phyloP scores from a whole-genome alignment of 2,888 invertebrate genomes.

The Drosophila heteroneura region DNA sequence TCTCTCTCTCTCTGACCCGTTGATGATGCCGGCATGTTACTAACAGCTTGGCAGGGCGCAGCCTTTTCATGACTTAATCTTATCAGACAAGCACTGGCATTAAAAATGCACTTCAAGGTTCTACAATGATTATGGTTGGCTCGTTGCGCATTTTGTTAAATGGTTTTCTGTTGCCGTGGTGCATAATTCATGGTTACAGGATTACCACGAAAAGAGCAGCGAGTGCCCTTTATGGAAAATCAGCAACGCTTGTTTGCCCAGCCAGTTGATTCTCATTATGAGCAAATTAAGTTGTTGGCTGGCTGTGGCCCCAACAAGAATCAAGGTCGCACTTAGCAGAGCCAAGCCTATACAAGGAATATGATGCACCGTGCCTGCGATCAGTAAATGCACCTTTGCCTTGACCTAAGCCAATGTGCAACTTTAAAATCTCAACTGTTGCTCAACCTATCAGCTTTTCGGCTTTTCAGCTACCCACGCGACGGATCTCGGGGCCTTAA shows the following conservation, averaged over 20 bases:
- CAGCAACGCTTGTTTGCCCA: conserved; percentile 75
- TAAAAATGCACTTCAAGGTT: conserved; percentile 81
- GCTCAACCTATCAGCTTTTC: conserved; percentile 18
- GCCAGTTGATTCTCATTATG: conserved; percentile 63
- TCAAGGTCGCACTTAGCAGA: conserved; percentile 61
- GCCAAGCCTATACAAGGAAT: conserved; percentile 12
- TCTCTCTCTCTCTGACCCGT: neutral
- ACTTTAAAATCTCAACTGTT: conserved; percentile 3
- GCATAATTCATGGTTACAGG: conserved; percentile 79
- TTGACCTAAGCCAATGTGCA: conserved; percentile 63
- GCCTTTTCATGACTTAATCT: conserved; percentile 77
- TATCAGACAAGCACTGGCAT: conserved; percentile 80
- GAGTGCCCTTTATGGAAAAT: conserved; percentile 69
- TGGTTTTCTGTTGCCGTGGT: conserved; percentile 58
- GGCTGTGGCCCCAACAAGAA: conserved; percentile 32
- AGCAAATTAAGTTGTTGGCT: conserved; percentile 75
- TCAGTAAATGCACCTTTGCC: conserved; percentile 53
- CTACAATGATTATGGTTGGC: conserved; percentile 69
- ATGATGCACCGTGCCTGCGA: conserved; percentile 37
- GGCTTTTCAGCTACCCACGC: conserved; percentile 60
- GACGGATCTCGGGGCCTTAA: conserved; percentile 40
- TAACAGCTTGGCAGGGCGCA: conserved; percentile 69
- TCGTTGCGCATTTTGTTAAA: conserved; percentile 68
- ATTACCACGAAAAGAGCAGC: conserved; percentile 62
- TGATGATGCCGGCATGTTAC: conserved; percentile 45